These are phyloP conservation scores for Aphaenogaster rudis DNA, from an alignment of 1,140 invertebrate species.

Conservation along the genomic window DNA sequence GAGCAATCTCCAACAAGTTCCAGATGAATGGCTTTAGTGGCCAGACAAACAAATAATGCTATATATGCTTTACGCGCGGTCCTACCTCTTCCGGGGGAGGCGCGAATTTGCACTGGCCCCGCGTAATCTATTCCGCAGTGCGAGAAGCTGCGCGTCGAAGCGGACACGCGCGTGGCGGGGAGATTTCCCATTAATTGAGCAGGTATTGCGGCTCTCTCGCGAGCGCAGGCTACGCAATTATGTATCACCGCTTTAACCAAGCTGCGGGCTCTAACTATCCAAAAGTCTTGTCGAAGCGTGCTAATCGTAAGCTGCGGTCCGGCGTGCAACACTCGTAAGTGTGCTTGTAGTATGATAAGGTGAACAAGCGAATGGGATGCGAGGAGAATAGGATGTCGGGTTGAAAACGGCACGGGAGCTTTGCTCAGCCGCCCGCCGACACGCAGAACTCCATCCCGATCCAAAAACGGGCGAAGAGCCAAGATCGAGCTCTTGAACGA, in stretches of 20 bases:
- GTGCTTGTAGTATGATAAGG: not conserved
- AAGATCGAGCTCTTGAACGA: too few relatives aligned
- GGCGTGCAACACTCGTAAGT: not conserved
- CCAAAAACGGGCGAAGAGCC: too few relatives aligned
- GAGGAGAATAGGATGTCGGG: not conserved
- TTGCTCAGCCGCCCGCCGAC: not conserved
- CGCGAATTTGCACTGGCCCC: too few relatives aligned
- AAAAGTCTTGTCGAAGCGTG: not conserved
- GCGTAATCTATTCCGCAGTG: too few relatives aligned
- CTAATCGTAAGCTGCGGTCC: not conserved
- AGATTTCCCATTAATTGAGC: not conserved
- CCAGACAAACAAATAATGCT: too few relatives aligned
- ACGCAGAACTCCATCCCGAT: too few relatives aligned
- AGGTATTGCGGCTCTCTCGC: not conserved
- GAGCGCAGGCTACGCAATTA: not conserved
- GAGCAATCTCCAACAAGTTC: too few relatives aligned
- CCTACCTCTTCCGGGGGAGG: too few relatives aligned
- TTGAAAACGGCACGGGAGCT: not conserved
- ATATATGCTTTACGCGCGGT: too few relatives aligned
- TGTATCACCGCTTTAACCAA: not conserved
- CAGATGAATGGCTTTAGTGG: too few relatives aligned
- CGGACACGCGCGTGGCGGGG: not conserved
- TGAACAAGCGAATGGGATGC: not conserved
- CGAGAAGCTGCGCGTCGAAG: too few relatives aligned
- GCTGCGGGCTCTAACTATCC: not conserved